Conservation (phyloP, 1,140 invertebrate genomes). For the Kradibia gibbosae region DNA sequence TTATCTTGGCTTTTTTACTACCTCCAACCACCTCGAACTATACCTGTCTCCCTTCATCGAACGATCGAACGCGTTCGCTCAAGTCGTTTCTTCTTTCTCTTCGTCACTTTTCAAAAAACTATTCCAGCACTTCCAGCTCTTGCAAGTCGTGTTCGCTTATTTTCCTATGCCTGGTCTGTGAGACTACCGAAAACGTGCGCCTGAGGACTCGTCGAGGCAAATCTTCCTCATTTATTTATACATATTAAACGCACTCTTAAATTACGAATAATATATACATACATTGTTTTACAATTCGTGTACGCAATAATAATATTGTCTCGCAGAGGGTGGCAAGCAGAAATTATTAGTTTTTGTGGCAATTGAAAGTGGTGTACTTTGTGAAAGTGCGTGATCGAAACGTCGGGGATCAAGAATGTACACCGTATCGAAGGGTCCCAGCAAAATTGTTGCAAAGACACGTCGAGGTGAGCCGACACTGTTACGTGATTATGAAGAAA, state of each 20-base stretch:
- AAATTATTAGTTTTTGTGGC: not conserved
- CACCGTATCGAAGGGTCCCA: constrained; percentile 87
- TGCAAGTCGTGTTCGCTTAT: not conserved
- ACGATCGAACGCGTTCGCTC: too few relatives aligned
- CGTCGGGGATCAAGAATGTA: constrained; percentile 74
- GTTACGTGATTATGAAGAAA: constrained; percentile 1
- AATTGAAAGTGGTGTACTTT: not conserved
- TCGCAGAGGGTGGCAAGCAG: not conserved
- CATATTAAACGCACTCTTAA: not conserved
- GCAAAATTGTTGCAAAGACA: constrained; percentile 89
- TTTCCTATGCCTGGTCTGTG: not conserved
- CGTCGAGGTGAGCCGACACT: constrained; percentile 78
- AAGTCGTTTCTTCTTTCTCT: not conserved
- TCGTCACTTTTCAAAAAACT: not conserved
- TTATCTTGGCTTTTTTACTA: not conserved
- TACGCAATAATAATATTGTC: not conserved
- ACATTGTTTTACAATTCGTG: not conserved
- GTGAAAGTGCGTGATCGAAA: not conserved
- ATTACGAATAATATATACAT: not conserved
- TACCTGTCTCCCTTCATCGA: not conserved
- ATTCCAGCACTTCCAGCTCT: not conserved
- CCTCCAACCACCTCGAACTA: not conserved
- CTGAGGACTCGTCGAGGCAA: not conserved
- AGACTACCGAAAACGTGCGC: not conserved
- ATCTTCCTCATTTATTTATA: not conserved